Evolutionary conservation across 2,888 invertebrate species (phyloP), one percentile per base, ranked within the genome.

Genomic region (Eurytoma adleriae): DNA sequence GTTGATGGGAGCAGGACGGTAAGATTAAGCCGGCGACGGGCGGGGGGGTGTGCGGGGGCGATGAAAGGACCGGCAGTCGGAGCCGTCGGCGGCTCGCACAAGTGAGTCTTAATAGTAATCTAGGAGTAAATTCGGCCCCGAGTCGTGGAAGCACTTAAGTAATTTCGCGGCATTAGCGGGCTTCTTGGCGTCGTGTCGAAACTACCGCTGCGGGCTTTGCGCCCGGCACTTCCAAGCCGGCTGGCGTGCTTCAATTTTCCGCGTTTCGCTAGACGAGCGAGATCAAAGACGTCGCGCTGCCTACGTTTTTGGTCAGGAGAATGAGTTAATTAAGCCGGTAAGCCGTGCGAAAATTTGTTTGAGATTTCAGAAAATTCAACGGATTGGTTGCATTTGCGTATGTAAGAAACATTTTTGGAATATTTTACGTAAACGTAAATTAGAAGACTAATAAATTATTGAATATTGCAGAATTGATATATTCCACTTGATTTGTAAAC

Each of bases 71-170:
- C 62, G 59, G 48, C n/a, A 40, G 40, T 40, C 7, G 40, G 40
- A 40, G 20, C 56, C 7, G 57, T 27, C 69, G 27, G 56, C 62
- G 69, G 59, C 69, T 61, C 67, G 27, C 64, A 64, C 54, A 64
- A 52, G 59, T 61, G 66, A 52, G 52, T 54, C 77, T 78, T 75
- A 64, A 72, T 76, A 69, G 72, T 76, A 79, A 81, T 81, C 78
- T 76, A 14, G 62, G 79, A 72, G 81, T 81, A 81, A 81, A 76
- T 81, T 81, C 78, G 79, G 76, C 68, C 76, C 68, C 40, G 54
- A 40, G 68, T 68, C 74, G 24, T 20, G 69, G 75, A 48, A 69
- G 78, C 76, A 79, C 71, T 81, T 81, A 78, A 81, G 78, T 76
- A 76, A 81, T 81, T 81, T 81, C 48, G 75, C 48, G 64, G 77